Conservation (phyloP, 2,888 invertebrate species). For the Kryphioiulus occultus region DNA sequence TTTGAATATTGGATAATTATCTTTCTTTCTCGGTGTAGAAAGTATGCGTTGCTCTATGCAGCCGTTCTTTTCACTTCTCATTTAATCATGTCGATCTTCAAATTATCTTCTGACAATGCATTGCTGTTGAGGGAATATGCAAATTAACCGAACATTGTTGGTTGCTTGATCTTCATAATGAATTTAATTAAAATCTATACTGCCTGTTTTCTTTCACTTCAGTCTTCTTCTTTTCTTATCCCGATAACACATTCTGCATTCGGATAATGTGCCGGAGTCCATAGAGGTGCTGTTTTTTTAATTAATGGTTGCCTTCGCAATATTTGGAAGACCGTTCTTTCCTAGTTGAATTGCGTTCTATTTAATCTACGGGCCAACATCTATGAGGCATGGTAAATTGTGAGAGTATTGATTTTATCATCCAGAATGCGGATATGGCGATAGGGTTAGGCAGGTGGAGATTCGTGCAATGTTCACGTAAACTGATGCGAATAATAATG, state of each 20-base stretch:
- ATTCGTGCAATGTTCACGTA: background rate
- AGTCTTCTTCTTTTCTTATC: background rate
- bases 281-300: conserved; percentile 19
- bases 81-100: conserved; percentile 40
- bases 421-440: background rate
- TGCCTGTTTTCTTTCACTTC: conserved; percentile 32
- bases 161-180: conserved; percentile 45
- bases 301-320: conserved; percentile 25
- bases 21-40: background rate
- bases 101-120: conserved; percentile 40
- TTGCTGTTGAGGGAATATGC: conserved; percentile 42
- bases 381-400: background rate
- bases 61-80: conserved; percentile 38
- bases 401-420: conserved; percentile 16
- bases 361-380: background rate
- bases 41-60: background rate
- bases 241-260: background rate
- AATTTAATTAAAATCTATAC: conserved; percentile 47
- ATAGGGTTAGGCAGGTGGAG: background rate
- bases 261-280: background rate
- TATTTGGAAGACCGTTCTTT: background rate
- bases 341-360: background rate
- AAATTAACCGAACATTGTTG: conserved; percentile 43
- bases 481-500: background rate
- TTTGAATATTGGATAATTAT: conserved; percentile 39